A percentile compares a stretch with the other conserved stretches of the same genome.
These are phyloP conservation scores for Falco naumanni DNA, from an alignment of 2,797 vertebrate genomes.

Conservation along the genomic window DNA sequence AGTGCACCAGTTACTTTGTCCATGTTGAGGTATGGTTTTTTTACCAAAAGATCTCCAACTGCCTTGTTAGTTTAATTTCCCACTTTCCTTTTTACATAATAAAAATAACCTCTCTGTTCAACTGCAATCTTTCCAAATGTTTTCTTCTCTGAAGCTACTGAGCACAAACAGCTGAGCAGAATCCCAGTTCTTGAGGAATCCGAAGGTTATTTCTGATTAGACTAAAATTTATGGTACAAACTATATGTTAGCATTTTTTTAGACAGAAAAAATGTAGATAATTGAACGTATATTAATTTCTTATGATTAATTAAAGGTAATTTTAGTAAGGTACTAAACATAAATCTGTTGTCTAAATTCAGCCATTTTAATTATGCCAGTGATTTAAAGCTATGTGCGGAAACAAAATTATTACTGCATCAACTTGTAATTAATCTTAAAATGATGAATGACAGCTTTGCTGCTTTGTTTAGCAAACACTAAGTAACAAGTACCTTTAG, in stretches of 20 bases:
- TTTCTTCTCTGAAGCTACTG: background rate
- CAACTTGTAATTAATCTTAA: slow-evolving; percentile 22
- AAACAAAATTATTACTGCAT: slow-evolving; percentile 2
- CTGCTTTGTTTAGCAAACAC: slow-evolving; percentile 51
- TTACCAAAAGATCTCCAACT: background rate
- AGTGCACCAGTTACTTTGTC: background rate
- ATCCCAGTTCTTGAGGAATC: background rate
- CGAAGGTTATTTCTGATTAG: background rate
- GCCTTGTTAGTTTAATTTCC: background rate
- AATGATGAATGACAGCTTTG: slow-evolving; percentile 1
- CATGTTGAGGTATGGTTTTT: background rate
- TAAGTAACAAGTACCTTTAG: slow-evolving; percentile 13
- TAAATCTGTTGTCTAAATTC: slow-evolving; percentile 30
- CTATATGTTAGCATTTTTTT: background rate
- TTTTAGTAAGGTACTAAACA: slow-evolving; percentile 13
- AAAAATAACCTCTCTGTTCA: background rate
- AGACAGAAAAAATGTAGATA: background rate
- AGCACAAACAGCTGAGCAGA: background rate
- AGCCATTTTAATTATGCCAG: background rate
- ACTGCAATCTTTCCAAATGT: background rate
- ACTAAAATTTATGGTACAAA: background rate
- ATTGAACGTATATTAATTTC: background rate
- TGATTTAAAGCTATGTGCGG: slow-evolving; percentile 1
- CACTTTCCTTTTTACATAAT: background rate
- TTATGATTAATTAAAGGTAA: slow-evolving; percentile 1